Evolutionary conservation across 1,140 invertebrate species (phyloP), one percentile per base, ranked within the genome.

Genomic region (Vanessa tameamea): DNA sequence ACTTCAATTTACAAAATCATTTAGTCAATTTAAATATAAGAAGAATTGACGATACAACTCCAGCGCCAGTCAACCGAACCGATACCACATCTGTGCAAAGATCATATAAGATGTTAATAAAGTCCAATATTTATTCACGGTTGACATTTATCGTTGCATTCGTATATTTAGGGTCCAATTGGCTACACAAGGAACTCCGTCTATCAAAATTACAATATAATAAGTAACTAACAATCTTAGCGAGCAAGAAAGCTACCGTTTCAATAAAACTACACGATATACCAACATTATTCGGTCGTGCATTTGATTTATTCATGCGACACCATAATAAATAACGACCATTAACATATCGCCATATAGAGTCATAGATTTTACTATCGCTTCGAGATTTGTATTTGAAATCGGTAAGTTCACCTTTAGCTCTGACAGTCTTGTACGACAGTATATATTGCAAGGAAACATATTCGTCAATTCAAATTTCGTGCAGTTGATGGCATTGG

Each of bases 271-370:
- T 15, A 61, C 57, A 23, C 68, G 73, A 75, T 69, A 75, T 61
- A 37, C 31, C 50, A 51, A 63, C 64, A 51, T 66, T 75, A 75
- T 66, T 67, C 68, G 37, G 31, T 57, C 48, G 69, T 63, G 68
- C 72, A 55, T 48, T 59, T 75, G 73, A 75, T 75, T 75, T 75
- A 75, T 75, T 71, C 73, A 71, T 71, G 73, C 48, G 67, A 74
- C 72, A 69, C 70, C 68, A 75, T 70, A 75, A 75, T 75, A 75
- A 75, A 75, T 75, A 75, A 69, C 48, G 47, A 47, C 47, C 64
- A 75, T 75, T 75, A 75, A 75, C 73, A 75, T 75, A 75, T 75
- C 47, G 23, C 73, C 73, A 75, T 75, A 75, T 75, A 67, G 31
- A 71, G 69, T 57, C 61, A 64, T 69, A 64, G 72, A 68, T 74